Conservation (phyloP, 2,888 invertebrate genomes). For the Acleris emargana region DNA sequence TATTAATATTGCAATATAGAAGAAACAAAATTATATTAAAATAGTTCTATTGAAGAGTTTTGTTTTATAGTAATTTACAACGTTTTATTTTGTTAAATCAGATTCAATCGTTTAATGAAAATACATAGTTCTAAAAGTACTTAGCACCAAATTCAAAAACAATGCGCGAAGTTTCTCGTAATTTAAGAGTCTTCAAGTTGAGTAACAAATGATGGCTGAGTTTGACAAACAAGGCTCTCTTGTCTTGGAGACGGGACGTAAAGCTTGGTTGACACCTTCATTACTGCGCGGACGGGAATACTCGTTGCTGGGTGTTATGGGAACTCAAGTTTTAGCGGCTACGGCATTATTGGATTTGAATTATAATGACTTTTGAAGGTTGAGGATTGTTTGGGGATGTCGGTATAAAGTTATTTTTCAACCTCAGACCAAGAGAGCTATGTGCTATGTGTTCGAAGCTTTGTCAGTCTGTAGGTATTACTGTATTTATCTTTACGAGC, state of each 20-base stretch:
- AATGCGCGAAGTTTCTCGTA: slow-evolving; percentile 7
- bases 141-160: slow-evolving; percentile 27
- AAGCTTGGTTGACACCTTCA: slow-evolving; percentile 72
- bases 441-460: not conserved
- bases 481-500: no score
- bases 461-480: not conserved
- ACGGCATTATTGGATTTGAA: slow-evolving; percentile 25
- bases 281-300: slow-evolving; percentile 71
- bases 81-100: not conserved
- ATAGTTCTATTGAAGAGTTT: not conserved
- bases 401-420: no score
- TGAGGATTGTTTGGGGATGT: not conserved
- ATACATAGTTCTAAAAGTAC: slow-evolving; percentile 16
- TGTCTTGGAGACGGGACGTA: slow-evolving; percentile 55
- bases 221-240: slow-evolving; percentile 48
- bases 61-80: no score
- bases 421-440: no score
- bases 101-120: not conserved
- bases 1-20: no score
- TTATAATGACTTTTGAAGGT: slow-evolving; percentile 20
- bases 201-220: slow-evolving; percentile 47
- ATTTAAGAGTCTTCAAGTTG: slow-evolving; percentile 39
- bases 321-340: slow-evolving; percentile 22
- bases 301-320: slow-evolving; percentile 53
- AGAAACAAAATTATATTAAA: no score